Evolutionary conservation across 2,113 vertebrate species (phyloP), one percentile per base, ranked within the genome.

Genomic region (Barbus barbus): DNA sequence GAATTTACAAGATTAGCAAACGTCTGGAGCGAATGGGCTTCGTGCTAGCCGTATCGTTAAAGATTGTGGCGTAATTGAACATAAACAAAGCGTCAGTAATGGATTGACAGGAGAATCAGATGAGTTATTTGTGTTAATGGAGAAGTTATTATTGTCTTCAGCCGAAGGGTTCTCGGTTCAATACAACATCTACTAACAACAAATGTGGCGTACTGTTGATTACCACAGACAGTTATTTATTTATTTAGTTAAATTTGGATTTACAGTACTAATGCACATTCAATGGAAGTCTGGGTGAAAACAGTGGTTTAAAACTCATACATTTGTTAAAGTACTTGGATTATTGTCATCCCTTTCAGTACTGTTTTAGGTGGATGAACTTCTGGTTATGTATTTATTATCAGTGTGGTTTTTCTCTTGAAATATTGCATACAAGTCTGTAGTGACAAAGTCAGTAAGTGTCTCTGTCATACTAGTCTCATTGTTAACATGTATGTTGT

Each of bases 1-100:
- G 77, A 80, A 78, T 84, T 84, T 67, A 73, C 48, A 48, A 33
- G 46, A 53, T 73, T 85, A 53, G 75, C 61, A 33, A 51, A 80
- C 28, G 74, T 67, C 67, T 79, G 60, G 72, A 80, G 44, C 63
- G 20, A 20, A 38, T 16, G 31, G 51, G 24, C 22, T 14, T 51
- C 18, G 4, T 9, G 33, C 33, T 51, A 53, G 36, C 41, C 44
- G 28, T 28, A n/a, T 58, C 16, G 56, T 28, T 33, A 58, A 20
- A 73, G 81, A 18, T 60, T 26, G 58, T 4, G 14, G 9, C 9
- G 5, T 28, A 63, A 80, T 12, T 65, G 60, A 67, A 33, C 9
- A 65, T 28, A 80, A 33, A 80, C 3, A 65, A 80, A 48, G 38
- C n/a, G 4, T 63, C 41, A 31, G 61, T 46, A 65, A 80, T 67